phyloP scores from a whole-genome alignment of 2,888 invertebrate species.

The Melinaea marsaeus region DNA sequence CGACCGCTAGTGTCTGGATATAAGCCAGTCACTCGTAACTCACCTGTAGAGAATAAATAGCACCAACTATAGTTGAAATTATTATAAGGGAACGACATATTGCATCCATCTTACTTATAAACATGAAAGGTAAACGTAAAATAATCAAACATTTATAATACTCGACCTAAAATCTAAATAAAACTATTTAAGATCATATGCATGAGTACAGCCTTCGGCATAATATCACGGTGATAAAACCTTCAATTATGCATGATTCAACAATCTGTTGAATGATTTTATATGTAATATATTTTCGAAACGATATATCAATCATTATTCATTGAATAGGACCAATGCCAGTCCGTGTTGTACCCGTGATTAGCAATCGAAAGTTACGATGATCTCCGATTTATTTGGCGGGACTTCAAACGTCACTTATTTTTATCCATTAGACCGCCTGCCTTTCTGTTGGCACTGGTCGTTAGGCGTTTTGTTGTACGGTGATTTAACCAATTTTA shows the following conservation, averaged over 20 bases:
- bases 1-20: slow-evolving; percentile 53
- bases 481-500: slow-evolving; percentile 31
- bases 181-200: too few species aligned
- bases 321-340: slow-evolving; percentile 36
- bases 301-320: slow-evolving; percentile 21
- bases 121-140: neutral
- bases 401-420: slow-evolving; percentile 59
- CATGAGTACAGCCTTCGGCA: too few species aligned
- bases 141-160: too few species aligned
- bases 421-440: slow-evolving; percentile 50
- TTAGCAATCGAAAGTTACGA: slow-evolving; percentile 43
- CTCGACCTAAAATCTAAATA: too few species aligned
- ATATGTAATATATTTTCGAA: neutral
- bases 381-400: slow-evolving; percentile 56
- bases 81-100: neutral
- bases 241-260: neutral
- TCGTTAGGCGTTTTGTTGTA: slow-evolving; percentile 36
- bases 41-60: slow-evolving; percentile 52
- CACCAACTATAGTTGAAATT: slow-evolving; percentile 25
- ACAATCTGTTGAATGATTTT: too few species aligned
- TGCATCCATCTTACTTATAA: neutral
- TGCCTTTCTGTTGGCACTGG: slow-evolving; percentile 38
- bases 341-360: slow-evolving; percentile 40
- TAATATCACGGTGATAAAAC: neutral
- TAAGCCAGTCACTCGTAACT: slow-evolving; percentile 62